Conservation (phyloP, 2,113 vertebrate species). For the Pseudorectes ferrugineus region DNA sequence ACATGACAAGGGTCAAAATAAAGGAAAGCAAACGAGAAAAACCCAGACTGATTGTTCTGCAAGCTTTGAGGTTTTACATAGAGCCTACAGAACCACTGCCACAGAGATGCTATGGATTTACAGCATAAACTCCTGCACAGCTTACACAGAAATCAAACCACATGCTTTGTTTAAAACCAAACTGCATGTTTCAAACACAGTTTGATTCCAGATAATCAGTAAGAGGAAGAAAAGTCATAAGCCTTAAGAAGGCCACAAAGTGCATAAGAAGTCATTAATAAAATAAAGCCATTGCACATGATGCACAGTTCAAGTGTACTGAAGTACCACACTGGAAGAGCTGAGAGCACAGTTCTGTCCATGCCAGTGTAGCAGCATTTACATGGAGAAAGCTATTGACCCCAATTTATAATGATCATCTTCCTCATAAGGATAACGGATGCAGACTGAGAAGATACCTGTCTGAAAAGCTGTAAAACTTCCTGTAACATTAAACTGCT, state of each 20-base stretch:
- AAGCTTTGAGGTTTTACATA: not conserved
- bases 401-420: not conserved
- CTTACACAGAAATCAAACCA: not conserved
- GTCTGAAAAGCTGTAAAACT: conserved; percentile 5
- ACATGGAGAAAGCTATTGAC: conserved; percentile 25
- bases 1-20: not conserved
- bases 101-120: not conserved
- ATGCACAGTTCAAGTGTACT: conserved; percentile 40
- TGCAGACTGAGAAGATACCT: not conserved
- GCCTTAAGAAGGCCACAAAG: conserved; percentile 82
- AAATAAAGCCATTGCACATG: conserved; percentile 75
- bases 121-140: not conserved
- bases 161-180: not conserved
- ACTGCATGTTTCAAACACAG: not conserved
- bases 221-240: conserved; percentile 63
- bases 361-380: conserved; percentile 41
- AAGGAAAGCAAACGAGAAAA: not conserved
- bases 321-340: conserved; percentile 28
- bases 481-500: not conserved
- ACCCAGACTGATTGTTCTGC: not conserved
- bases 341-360: conserved; percentile 6
- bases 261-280: conserved; percentile 78
- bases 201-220: conserved; percentile 13
- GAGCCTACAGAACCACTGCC: not conserved
- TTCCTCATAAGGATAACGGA: not conserved